A percentile compares a stretch with the other conserved stretches of the same genome.
Evolutionary conservation across 2,888 invertebrate genomes (phyloP).

Genomic region (Tiliacea aurago): DNA sequence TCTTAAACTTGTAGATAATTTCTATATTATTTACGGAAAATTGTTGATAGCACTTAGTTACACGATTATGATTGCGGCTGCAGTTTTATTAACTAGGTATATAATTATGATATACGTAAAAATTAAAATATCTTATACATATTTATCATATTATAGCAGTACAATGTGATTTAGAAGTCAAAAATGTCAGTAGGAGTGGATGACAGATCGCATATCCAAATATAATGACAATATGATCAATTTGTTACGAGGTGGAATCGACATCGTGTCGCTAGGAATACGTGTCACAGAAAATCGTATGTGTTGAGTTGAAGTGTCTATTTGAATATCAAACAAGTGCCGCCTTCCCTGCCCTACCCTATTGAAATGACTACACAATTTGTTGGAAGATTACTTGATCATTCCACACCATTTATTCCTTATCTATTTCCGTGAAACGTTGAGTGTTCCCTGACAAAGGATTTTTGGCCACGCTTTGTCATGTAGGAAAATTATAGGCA

Average conservation of each 20-base stretch:
- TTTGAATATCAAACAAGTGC: slow-evolving; percentile 45
- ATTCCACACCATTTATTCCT: slow-evolving; percentile 24
- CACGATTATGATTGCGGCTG: no score
- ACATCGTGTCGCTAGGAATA: slow-evolving; percentile 11
- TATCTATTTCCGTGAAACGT: background rate
- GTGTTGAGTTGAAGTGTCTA: slow-evolving; percentile 35
- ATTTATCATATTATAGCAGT: background rate
- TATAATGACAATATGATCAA: slow-evolving; percentile 36
- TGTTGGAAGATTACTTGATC: slow-evolving; percentile 25
- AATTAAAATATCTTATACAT: no score
- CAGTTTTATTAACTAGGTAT: no score
- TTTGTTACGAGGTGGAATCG: slow-evolving; percentile 11
- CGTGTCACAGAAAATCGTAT: slow-evolving; percentile 23
- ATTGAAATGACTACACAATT: slow-evolving; percentile 14
- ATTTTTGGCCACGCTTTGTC: background rate
- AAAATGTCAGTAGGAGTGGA: slow-evolving; percentile 13
- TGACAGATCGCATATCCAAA: slow-evolving; percentile 36
- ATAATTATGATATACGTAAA: no score
- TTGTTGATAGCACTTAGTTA: no score
- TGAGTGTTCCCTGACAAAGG: background rate
- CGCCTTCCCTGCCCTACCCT: background rate
- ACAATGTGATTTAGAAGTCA: slow-evolving; percentile 25
- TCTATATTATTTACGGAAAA: no score
- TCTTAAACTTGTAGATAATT: no score
- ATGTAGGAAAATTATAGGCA: background rate